Evolutionary conservation across 2,797 vertebrate species (phyloP).

Genomic region (Alcedo atthis): DNA sequence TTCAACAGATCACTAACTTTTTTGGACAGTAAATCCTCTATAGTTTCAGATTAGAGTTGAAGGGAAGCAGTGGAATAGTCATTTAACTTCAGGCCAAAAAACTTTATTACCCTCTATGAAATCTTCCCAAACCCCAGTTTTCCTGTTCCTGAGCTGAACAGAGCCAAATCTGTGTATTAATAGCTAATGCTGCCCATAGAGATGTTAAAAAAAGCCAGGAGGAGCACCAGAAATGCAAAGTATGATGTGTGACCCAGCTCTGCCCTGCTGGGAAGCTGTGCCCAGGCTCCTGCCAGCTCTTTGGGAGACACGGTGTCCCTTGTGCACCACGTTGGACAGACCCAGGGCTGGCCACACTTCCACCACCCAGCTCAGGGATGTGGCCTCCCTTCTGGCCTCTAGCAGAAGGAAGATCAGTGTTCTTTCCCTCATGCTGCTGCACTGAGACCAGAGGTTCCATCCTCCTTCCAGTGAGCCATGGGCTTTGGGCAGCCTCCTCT

Average conservation of each 20-base stretch:
- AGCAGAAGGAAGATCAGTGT: background rate
- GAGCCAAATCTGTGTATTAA: background rate
- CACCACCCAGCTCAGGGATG: fast-evolving
- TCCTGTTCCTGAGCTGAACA: background rate
- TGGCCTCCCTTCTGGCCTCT: background rate
- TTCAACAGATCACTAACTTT: background rate
- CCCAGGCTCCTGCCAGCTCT: background rate
- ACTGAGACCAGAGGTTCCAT: background rate
- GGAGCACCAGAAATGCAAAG: background rate
- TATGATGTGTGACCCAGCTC: fast-evolving
- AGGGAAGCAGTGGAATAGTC: background rate
- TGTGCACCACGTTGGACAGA: fast-evolving
- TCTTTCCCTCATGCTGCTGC: background rate
- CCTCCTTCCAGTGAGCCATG: background rate
- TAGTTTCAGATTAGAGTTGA: background rate
- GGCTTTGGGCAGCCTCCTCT: background rate
- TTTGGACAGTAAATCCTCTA: background rate
- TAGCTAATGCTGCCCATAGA: background rate
- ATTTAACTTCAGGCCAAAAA: background rate
- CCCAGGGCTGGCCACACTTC: background rate
- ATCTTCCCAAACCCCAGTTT: background rate
- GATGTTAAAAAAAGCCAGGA: background rate
- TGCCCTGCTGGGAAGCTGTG: background rate
- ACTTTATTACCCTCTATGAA: background rate
- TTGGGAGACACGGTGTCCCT: fast-evolving